Evolutionary conservation across 2,797 vertebrate species (phyloP).

Genomic region (Oreonectes daqikongensis): DNA sequence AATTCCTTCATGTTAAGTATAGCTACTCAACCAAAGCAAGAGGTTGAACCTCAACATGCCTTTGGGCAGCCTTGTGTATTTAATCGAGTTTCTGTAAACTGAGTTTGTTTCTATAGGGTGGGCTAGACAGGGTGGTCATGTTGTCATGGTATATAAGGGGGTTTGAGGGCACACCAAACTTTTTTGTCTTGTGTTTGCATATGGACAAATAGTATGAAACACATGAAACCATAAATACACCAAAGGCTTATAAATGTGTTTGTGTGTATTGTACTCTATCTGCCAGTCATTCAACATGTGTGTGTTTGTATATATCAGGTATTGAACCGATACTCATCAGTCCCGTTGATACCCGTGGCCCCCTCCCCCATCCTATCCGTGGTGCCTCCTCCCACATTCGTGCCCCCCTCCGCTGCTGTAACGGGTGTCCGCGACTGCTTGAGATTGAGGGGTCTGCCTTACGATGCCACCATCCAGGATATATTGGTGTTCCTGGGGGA

Average conservation of each 20-base stretch:
- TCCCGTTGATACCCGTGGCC: slow-evolving; percentile 85
- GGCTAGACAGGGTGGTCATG: background rate
- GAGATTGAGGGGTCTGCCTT: slow-evolving; percentile 89
- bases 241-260: background rate
- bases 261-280: background rate
- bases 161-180: slow-evolving; percentile 7
- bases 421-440: slow-evolving; percentile 85
- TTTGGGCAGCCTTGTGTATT: background rate
- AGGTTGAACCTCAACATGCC: background rate
- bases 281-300: slow-evolving; percentile 26
- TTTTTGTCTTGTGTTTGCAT: background rate
- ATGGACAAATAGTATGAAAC: background rate
- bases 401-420: slow-evolving; percentile 75
- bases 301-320: slow-evolving; percentile 76
- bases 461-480: slow-evolving; percentile 93
- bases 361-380: slow-evolving; percentile 79
- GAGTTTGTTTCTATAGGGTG: background rate
- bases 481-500: slow-evolving; percentile 95
- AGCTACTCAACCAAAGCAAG: background rate
- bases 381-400: slow-evolving; percentile 83
- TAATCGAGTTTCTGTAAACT: background rate
- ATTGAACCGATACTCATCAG: slow-evolving; percentile 90
- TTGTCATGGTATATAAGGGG: background rate
- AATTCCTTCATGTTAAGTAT: slow-evolving; percentile 19
- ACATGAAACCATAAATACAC: background rate